A percentile compares a stretch with the other conserved stretches of the same genome.
phyloP scores from a whole-genome alignment of 1,140 invertebrate species.

The Pachyrhynchus sulphureomaculatus region DNA sequence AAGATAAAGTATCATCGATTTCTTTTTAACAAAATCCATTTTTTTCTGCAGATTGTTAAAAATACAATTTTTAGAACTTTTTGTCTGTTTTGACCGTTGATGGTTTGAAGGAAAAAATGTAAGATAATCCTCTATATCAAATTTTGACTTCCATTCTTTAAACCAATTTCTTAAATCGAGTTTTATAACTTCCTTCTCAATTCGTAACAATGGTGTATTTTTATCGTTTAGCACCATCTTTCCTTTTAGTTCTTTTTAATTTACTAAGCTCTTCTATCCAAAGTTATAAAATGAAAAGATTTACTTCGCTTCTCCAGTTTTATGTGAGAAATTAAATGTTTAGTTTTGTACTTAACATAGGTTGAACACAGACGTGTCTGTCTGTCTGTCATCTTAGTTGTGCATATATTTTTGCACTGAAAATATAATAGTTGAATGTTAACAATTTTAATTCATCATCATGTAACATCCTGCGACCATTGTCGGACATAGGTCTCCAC shows the following conservation, averaged over 20 bases:
- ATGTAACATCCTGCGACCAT: too few relatives aligned
- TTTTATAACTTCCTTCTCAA: constrained; percentile 18
- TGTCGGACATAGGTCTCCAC: too few relatives aligned
- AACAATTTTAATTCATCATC: too few relatives aligned
- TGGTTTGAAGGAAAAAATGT: constrained; percentile 10
- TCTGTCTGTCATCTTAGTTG: too few relatives aligned
- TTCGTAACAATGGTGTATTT: background rate
- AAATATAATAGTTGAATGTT: too few relatives aligned
- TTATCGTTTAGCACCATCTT: background rate
- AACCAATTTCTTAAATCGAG: background rate
- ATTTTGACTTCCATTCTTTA: constrained; percentile 34
- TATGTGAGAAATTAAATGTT: too few relatives aligned
- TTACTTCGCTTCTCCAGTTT: too few relatives aligned
- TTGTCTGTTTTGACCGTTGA: constrained; percentile 21
- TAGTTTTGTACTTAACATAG: too few relatives aligned
- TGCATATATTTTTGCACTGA: too few relatives aligned
- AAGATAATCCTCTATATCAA: constrained; percentile 30
- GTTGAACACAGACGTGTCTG: too few relatives aligned
- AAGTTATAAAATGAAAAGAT: too few relatives aligned
- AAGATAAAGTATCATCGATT: constrained; percentile 42
- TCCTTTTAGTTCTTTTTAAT: background rate
- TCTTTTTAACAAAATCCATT: constrained; percentile 29
- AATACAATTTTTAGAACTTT: background rate
- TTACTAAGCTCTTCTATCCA: too few relatives aligned
- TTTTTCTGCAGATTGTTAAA: constrained; percentile 16